Base-by-base conservation (phyloP, 2,113 vertebrate species). In the Anseranas semipalmata region DNA sequence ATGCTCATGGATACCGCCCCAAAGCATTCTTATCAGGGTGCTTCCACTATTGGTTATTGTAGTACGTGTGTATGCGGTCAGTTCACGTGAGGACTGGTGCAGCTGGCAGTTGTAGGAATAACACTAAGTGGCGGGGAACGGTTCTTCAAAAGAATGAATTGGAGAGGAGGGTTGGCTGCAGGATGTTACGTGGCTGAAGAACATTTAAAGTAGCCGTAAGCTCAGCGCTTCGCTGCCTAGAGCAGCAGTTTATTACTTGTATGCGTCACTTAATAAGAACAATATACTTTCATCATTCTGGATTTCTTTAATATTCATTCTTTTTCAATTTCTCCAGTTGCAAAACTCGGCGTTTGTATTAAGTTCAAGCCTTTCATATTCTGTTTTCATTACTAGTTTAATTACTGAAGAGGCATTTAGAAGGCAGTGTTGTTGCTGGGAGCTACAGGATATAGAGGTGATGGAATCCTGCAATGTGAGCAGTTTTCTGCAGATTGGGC, bases 31-130 rank as follows among this genome's bases (percentile, higher is more conserved):
- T 83, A 21, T 9, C 18, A 17, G 43, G 24, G 27, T 35, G 52
- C 21, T 74, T 81, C 55, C 27, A 7, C 0, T 18, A 1, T 0
- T 8, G 62, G 2, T 43, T 86, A 6, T 28, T 86, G 39, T 33
- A 33, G 16, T 28, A 14, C 30, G 18, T 30, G 48, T 59, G 2
- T 2, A 0, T 59, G 14, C 2, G 0, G 11, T 74, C 63, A 25
- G 48, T 48, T 76, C 55, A 22, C 27, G 12, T 46, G 28, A 75
- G 67, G 55, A 2, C 33, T 60, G 45, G 50, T 48, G 39, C 32
- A 46, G 67, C 45, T 60, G 45, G 20, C 35, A 56, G 35, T 4
- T 41, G 21, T 41, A 45, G 55, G 13, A 74, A 15, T 32, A 71
- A 12, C 27, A 2, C 12, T 1, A 58, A 85, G 24, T 9, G 14